These are phyloP conservation scores for Macrotis lagotis DNA, from an alignment of 2,113 vertebrate species.

Conservation along the genomic window DNA sequence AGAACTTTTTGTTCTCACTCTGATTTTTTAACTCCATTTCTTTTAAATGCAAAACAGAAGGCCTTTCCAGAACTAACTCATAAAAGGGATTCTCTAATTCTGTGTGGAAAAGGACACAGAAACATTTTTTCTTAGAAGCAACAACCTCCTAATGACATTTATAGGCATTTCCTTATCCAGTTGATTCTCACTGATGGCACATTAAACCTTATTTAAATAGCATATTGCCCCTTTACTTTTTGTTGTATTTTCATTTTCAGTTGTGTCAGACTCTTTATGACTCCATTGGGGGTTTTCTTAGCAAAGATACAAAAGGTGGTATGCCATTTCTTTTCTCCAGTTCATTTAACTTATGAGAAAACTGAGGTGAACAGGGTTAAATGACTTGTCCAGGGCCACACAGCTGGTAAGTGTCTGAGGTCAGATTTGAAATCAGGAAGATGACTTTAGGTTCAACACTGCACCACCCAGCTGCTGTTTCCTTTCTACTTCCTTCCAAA, in stretches of 20 bases:
- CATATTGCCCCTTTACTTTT: not conserved
- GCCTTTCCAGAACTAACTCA: conserved; percentile 37
- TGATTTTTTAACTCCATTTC: conserved; percentile 61
- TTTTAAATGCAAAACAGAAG: conserved; percentile 72
- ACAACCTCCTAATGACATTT: conserved; percentile 43
- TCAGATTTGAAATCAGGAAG: not conserved
- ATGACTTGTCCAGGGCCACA: not conserved
- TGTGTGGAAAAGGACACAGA: conserved; percentile 61
- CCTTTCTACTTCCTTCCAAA: not conserved
- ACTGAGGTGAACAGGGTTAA: not conserved
- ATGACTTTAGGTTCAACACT: not conserved
- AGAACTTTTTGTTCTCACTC: conserved; percentile 67
- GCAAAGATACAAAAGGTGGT: not conserved
- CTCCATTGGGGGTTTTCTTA: not conserved
- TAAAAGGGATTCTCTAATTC: conserved; percentile 59
- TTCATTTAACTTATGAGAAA: not conserved
- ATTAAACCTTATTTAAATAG: not conserved
- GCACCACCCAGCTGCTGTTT: not conserved
- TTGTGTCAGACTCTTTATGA: not conserved
- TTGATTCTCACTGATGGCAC: conserved; percentile 65
- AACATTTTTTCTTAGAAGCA: conserved; percentile 53
- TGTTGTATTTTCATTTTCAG: not conserved
- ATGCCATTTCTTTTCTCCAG: not conserved
- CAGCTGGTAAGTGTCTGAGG: not conserved
- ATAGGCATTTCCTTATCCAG: not conserved